Evolutionary conservation across 1,140 invertebrate species (phyloP), one percentile per base, ranked within the genome.

Genomic region (Cydia fagiglandana): DNA sequence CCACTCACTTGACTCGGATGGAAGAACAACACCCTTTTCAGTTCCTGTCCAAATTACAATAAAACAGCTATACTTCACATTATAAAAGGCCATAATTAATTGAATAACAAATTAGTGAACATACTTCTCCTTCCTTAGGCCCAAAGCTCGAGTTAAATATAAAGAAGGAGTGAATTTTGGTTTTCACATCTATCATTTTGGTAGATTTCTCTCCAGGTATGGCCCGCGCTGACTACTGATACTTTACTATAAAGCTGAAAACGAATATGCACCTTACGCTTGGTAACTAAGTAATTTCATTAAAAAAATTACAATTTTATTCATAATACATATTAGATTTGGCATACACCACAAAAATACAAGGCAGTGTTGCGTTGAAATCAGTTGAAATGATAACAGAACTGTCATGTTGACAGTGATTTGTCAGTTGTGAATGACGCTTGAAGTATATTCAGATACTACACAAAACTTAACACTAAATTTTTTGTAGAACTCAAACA

Each of bases 21-120:
- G 90, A 96, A 98, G 88, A 96, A 99, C 66, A 99, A 91, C 77
- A 99, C 96, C 90, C 98, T 97, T 81, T 98, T 97, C 73, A 97
- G 94, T 94, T 99, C 98, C 97, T 99, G 86, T 61, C 94, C 94
- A 82, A 82, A 64, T 28, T 66, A 61, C 34, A 70, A 64, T 17
- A 30, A 47, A 28, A 28, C 61, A 73, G 24, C 70, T 6, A 64
- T 56, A 34, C 15, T n/a, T 75, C 64, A 2, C 38, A n/a, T 34
- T 17, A 34, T 2, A 13, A 28, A 45, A 41, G 30, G 66, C 4
- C 13, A 64, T n/a, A 9, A 38, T 13, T 34, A 70, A 50, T 74
- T n/a, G 34, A 50, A 47, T 70, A 77, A 45, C 53, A 53, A 73
- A 13, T 34, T 41, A 61, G 61, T 64, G 30, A 66, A 80, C 86